Evolutionary conservation across 1,140 invertebrate genomes (phyloP), one percentile per base, ranked within the genome.

Genomic region (Pseudomyrmex dendroicus): DNA sequence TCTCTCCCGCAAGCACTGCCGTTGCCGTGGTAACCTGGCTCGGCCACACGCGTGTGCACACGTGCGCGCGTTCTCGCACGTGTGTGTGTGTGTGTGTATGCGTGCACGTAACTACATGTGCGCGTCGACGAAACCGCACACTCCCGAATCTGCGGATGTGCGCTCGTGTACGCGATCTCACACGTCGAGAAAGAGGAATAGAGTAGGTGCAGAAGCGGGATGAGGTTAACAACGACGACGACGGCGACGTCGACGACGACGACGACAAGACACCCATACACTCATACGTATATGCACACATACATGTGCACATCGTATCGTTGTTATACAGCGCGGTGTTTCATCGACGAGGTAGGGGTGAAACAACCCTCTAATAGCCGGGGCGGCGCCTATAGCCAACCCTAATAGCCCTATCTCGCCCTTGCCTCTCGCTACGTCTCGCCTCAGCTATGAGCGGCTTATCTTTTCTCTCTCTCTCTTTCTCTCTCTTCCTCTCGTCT

Each of bases 311-410:
- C 82, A 84, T 59, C 86, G 82, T 63, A 63, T 54, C 87, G 84
- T 48, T 84, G 73, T 68, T 88, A 85, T 50, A 85, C 82, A 82
- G 77, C 82, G 74, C 91, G 86, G 74, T 89, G 90, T 90, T 90
- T 89, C 86, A 89, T 68, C 63, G 82, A 83, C 64, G 73, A 86
- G 87, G 86, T 89, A 85, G 89, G 91, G 89, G 87, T 90, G 90
- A 91, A 93, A 93, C 92, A 93, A 92, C 91, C 92, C 92, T 93
- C 92, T 93, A 94, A 94, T 94, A 94, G 93, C 91, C 90, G 91
- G 92, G 93, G 92, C 93, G 93, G 92, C 91, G 93, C 93, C 92
- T 93, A 91, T 89, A 93, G 90, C 91, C 92, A 92, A 90, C 92
- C 92, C 94, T 94, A 93, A 94, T 94, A 93, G 93, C 91, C 92